Percentiles rank a stretch among this genome's conserved stretches.
Evolutionary conservation across 2,113 vertebrate genomes (phyloP).

Genomic region (Psilopsiagon aurifrons): DNA sequence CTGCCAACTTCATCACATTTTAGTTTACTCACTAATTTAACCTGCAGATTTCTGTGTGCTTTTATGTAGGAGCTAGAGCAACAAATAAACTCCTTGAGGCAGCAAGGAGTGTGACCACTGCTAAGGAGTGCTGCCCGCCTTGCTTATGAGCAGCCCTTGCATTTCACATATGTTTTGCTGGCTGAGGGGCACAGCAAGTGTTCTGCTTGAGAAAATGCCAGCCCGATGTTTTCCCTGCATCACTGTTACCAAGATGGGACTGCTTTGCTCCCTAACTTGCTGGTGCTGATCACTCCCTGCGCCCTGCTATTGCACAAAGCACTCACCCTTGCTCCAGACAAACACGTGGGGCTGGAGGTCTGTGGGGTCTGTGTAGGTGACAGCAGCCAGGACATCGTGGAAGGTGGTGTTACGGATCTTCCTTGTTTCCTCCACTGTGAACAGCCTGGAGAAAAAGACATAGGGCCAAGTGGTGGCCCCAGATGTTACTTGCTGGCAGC

Average conservation of each 20-base stretch:
- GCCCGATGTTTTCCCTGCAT: neutral
- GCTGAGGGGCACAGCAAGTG: neutral
- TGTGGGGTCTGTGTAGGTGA: slow-evolving; percentile 43
- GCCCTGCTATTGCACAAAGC: neutral
- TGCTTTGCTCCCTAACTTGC: neutral
- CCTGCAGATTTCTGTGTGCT: too few relatives aligned
- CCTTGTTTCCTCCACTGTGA: slow-evolving; percentile 79
- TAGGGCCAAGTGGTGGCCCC: neutral
- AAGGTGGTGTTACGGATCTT: slow-evolving; percentile 79
- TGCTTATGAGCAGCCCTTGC: neutral
- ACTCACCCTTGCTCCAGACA: slow-evolving; percentile 81
- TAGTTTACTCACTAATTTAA: neutral
- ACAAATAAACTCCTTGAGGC: too few relatives aligned
- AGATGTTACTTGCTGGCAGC: neutral
- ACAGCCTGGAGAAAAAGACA: slow-evolving; percentile 76
- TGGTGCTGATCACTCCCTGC: neutral
- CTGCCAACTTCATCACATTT: neutral
- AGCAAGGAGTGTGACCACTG: neutral
- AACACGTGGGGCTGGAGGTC: slow-evolving; percentile 82
- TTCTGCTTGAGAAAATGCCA: neutral
- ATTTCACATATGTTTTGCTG: neutral
- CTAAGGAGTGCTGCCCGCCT: neutral
- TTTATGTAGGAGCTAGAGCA: neutral
- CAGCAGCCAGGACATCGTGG: slow-evolving; percentile 74
- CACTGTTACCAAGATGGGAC: neutral